Percentiles rank a stretch among this genome's conserved stretches.
These are phyloP conservation scores for Cairina moschata DNA, from an alignment of 2,113 vertebrate species.

Conservation along the genomic window DNA sequence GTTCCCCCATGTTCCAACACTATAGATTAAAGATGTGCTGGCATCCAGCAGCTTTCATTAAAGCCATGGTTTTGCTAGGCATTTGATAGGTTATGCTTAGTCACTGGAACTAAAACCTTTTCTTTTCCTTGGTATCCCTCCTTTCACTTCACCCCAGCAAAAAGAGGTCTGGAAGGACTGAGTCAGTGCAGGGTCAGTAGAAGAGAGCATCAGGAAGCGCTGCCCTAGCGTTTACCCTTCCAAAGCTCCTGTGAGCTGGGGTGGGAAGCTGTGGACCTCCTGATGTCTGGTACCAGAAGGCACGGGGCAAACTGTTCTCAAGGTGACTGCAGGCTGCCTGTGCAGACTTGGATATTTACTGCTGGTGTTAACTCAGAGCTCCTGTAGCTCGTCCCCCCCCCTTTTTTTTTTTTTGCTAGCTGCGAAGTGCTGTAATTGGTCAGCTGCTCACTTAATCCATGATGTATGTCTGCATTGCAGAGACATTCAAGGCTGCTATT, in stretches of 20 bases:
- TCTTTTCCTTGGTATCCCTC: not conserved
- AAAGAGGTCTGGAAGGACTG: not conserved
- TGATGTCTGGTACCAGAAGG: not conserved
- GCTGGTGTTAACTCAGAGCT: not conserved
- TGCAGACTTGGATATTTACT: not conserved
- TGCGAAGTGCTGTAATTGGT: constrained; percentile 46
- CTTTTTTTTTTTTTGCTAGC: not conserved
- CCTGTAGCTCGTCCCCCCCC: not conserved
- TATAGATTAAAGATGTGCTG: not conserved
- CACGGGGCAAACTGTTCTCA: not conserved
- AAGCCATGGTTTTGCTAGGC: not conserved
- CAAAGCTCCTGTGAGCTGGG: not conserved
- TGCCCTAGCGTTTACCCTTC: not conserved
- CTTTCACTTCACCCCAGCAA: not conserved
- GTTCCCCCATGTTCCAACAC: not conserved
- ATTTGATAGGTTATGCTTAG: too few species aligned
- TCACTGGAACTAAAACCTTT: not conserved
- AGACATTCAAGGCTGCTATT: constrained; percentile 16
- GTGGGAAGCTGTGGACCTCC: not conserved
- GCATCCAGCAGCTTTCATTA: not conserved
- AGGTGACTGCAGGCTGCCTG: constrained; percentile 34
- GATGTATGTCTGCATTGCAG: constrained; percentile 66
- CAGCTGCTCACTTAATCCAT: constrained; percentile 44
- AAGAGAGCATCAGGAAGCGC: not conserved
- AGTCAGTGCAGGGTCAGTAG: not conserved